Conservation (phyloP, 2,113 vertebrate species). For the Hymenochirus boettgeri region DNA sequence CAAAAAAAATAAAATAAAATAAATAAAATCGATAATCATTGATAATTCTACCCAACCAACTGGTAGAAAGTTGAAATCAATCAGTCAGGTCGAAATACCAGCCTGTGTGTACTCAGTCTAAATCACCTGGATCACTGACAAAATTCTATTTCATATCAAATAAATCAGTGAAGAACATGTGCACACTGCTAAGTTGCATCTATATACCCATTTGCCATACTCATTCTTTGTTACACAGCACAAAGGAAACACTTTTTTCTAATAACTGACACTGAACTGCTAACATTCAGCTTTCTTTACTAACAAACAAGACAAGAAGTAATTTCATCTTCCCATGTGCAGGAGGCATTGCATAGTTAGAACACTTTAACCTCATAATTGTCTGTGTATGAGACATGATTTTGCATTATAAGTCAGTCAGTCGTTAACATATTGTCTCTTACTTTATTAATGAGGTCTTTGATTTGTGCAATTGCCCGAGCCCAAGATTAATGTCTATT, state of each 20-base stretch:
- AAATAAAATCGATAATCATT: too few relatives aligned
- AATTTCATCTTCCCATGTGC: background rate
- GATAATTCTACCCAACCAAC: too few relatives aligned
- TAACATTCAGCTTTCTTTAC: background rate
- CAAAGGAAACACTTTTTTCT: background rate
- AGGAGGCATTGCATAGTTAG: background rate
- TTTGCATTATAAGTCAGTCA: background rate
- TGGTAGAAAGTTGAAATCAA: too few relatives aligned
- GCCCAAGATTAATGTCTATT: constrained; percentile 5
- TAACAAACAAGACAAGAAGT: background rate
- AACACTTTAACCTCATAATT: background rate
- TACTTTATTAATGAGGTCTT: constrained; percentile 13
- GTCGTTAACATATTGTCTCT: constrained; percentile 4
- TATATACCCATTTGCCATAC: background rate
- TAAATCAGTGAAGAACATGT: constrained; percentile 2
- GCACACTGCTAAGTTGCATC: background rate
- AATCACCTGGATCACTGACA: too few relatives aligned
- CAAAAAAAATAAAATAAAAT: too few relatives aligned
- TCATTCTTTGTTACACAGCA: background rate
- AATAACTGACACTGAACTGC: background rate
- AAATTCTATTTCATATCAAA: background rate
- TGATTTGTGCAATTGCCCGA: constrained; percentile 15
- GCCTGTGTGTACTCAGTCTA: too few relatives aligned
- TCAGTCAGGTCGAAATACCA: too few relatives aligned
- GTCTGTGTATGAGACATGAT: constrained; percentile 1